Evolutionary conservation across 2,113 vertebrate genomes (phyloP), one percentile per base, ranked within the genome.

Genomic region (Varanus salvator): DNA sequence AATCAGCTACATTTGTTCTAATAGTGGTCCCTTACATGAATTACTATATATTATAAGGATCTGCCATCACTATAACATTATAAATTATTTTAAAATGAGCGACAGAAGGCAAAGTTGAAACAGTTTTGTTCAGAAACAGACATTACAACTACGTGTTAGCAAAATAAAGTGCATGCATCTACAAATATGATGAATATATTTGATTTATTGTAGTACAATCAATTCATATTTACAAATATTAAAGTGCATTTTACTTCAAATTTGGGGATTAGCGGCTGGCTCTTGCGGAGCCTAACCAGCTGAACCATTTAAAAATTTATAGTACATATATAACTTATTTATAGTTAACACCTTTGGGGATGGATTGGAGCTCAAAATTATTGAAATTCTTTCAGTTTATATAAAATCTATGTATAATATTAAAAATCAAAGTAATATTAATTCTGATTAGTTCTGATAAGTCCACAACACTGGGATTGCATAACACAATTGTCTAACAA

Each of bases 401-500:
- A 44, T 44, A 44, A 44, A 44, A 44, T 44, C 38, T 44, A 44
- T 44, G 38, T 44, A 44, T 44, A 74, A 75, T 57, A 86, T 25
- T 3, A 74, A 8, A 69, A 86, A 27, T 12, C 23, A 25, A 27
- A 34, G 14, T 64, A 54, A 71, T 34, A 52, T 12, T 12, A 34
- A 54, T 9, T 9, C n/a, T 29, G 64, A 66, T 50, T 25, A 7
- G 21, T n/a, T 60, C n/a, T 21, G 21, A 71, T 34, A 2, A 19
- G 44, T 19, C 78, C 17, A 57, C 27, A 21, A 27, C 0, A 11
- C 48, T 71, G 54, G 9, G 29, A 52, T 80, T 68, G 44, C 71
- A 84, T 68, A 85, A 19, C 50, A 91, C 83, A 17, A 71, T 19
- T 88, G 6, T 72, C 60, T 12, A 48, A 8, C 75, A 83, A 91